Percentiles rank a stretch among this genome's conserved stretches.
Evolutionary conservation across 2,113 vertebrate species (phyloP).

Genomic region (Eretmodus cyanostictus): DNA sequence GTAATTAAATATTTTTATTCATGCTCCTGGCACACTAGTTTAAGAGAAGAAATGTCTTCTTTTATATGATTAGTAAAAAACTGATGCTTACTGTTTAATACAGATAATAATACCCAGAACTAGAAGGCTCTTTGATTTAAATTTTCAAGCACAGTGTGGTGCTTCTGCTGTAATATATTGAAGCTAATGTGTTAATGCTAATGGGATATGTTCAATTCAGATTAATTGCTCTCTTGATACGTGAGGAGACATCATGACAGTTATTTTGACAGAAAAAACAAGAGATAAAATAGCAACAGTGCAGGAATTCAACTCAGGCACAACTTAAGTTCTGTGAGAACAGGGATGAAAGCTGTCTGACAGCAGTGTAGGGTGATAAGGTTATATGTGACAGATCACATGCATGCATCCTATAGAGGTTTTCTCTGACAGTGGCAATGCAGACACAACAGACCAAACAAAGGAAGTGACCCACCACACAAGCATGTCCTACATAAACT

Average conservation of each 20-base stretch:
- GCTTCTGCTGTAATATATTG: neutral
- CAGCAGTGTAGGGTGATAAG: neutral
- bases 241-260: neutral
- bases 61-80: neutral
- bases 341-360: neutral
- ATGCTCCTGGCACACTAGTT: neutral
- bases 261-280: neutral
- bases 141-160: neutral
- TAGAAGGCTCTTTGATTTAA: neutral
- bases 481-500: conserved; percentile 10
- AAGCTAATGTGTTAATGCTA: neutral
- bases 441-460: neutral
- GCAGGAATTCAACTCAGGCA: neutral
- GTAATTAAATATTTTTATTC: neutral
- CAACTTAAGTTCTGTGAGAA: neutral
- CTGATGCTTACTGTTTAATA: neutral
- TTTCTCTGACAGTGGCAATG: neutral
- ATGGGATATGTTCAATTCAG: neutral
- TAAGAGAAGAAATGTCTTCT: neutral
- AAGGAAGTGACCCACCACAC: neutral
- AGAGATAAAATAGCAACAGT: neutral
- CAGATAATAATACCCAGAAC: neutral
- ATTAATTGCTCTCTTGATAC: neutral
- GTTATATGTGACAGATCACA: neutral
- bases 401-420: neutral